A percentile compares a stretch with the other conserved stretches of the same genome.
Conservation (phyloP, 2,888 invertebrate species). For the Dicycla oo region DNA sequence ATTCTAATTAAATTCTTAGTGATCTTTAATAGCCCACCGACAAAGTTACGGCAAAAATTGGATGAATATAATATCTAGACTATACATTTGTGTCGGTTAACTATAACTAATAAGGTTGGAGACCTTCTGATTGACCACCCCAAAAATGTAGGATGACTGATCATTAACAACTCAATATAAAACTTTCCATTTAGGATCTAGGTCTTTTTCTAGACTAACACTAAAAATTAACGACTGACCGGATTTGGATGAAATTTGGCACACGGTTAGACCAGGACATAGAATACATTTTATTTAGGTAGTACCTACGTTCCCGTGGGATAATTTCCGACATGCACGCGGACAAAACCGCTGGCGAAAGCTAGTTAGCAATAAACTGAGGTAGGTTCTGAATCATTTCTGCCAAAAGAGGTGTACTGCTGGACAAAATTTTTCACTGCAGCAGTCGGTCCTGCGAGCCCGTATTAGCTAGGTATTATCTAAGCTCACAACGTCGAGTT, state of each 20-base stretch:
- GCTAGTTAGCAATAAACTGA: no score
- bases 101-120: no score
- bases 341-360: no score
- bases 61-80: neutral
- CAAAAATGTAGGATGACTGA: neutral
- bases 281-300: no score
- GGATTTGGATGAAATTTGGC: no score
- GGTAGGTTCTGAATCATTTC: neutral
- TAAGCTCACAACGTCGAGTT: neutral
- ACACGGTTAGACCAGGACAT: no score
- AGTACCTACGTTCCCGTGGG: no score
- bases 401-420: neutral
- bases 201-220: neutral
- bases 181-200: neutral
- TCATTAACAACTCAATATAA: neutral
- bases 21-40: neutral
- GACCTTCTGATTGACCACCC: neutral
- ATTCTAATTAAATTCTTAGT: neutral
- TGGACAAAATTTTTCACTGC: neutral
- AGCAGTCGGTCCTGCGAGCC: neutral
- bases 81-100: no score
- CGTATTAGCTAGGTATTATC: neutral
- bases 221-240: no score
- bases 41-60: neutral
- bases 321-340: no score